These are phyloP conservation scores for Strigamia maritima DNA, from an alignment of 2,888 invertebrate genomes.

Conservation along the genomic window DNA sequence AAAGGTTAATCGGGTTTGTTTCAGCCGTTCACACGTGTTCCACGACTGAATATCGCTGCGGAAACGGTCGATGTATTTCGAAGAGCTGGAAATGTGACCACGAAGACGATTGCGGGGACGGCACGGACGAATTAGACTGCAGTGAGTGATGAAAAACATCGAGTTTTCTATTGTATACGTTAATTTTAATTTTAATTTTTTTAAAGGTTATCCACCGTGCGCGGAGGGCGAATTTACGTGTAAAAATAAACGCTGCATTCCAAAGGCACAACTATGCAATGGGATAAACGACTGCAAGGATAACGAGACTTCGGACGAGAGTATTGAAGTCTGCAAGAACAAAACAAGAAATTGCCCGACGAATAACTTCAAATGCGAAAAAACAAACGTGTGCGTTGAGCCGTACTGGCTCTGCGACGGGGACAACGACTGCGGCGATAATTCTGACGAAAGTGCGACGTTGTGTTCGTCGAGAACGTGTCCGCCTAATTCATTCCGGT, in stretches of 20 bases:
- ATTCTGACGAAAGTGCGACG: slow-evolving; percentile 71
- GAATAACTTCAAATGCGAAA: slow-evolving; percentile 86
- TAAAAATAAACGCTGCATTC: slow-evolving; percentile 86
- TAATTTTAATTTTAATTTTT: too few species aligned
- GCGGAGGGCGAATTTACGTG: slow-evolving; percentile 93
- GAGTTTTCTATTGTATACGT: too few species aligned
- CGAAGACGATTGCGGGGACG: slow-evolving; percentile 90
- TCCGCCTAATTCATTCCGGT: slow-evolving; percentile 79
- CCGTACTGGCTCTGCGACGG: slow-evolving; percentile 95
- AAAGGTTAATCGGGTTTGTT: slow-evolving; percentile 43
- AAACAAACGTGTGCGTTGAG: slow-evolving; percentile 94
- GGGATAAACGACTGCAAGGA: slow-evolving; percentile 93
- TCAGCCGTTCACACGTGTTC: slow-evolving; percentile 86
- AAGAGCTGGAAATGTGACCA: slow-evolving; percentile 93
- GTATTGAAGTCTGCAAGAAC: slow-evolving; percentile 69
- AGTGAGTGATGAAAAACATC: too few species aligned
- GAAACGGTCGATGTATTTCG: slow-evolving; percentile 91
- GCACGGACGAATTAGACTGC: slow-evolving; percentile 86
- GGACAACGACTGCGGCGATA: slow-evolving; percentile 93
- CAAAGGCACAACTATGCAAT: slow-evolving; percentile 75
- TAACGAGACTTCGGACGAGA: slow-evolving; percentile 85
- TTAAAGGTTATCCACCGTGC: slow-evolving; percentile 72
- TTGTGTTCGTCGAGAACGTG: slow-evolving; percentile 85
- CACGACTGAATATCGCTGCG: slow-evolving; percentile 90
- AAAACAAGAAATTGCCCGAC: slow-evolving; percentile 64